Conservation (phyloP, 2,888 invertebrate species). For the Limnephilus auricula region DNA sequence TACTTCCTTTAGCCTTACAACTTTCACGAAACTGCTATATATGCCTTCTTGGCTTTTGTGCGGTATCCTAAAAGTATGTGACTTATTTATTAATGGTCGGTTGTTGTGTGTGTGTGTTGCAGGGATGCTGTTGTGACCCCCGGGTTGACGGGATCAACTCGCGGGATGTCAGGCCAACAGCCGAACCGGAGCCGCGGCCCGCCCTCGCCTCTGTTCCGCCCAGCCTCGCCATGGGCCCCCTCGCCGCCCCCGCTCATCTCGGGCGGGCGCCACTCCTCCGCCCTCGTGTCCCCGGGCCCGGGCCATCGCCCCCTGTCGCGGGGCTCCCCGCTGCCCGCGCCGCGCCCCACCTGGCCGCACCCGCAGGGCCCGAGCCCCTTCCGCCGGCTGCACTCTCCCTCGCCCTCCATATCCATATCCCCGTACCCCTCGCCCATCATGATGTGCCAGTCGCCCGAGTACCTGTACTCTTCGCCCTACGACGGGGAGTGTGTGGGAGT, state of each 20-base stretch:
- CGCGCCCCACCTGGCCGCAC: conserved; percentile 69
- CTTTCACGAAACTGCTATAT: no score
- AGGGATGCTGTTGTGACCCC: conserved; percentile 78
- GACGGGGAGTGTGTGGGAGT: conserved; percentile 84
- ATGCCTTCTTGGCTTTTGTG: no score
- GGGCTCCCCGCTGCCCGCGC: conserved; percentile 77
- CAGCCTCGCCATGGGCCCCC: conserved; percentile 87
- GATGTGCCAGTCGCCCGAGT: conserved; percentile 80
- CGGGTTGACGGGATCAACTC: conserved; percentile 70
- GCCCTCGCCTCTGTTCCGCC: conserved; percentile 83
- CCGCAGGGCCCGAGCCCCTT: conserved; percentile 73
- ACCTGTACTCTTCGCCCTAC: conserved; percentile 79
- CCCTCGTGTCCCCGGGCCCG: conserved; percentile 76
- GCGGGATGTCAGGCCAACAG: conserved; percentile 71
- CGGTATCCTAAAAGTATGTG: neutral
- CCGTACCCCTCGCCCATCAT: conserved; percentile 78
- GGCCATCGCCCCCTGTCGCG: conserved; percentile 72
- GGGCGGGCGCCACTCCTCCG: conserved; percentile 78
- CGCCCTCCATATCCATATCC: conserved; percentile 76
- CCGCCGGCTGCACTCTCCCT: conserved; percentile 74
- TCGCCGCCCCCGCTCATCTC: conserved; percentile 86
- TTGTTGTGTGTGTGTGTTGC: conserved; percentile 71
- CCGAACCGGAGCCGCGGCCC: conserved; percentile 80
- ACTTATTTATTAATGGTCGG: neutral
- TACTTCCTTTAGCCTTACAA: no score